Evolutionary conservation across 2,797 vertebrate species (phyloP), one percentile per base, ranked within the genome.

Genomic region (Sciurus carolinensis): DNA sequence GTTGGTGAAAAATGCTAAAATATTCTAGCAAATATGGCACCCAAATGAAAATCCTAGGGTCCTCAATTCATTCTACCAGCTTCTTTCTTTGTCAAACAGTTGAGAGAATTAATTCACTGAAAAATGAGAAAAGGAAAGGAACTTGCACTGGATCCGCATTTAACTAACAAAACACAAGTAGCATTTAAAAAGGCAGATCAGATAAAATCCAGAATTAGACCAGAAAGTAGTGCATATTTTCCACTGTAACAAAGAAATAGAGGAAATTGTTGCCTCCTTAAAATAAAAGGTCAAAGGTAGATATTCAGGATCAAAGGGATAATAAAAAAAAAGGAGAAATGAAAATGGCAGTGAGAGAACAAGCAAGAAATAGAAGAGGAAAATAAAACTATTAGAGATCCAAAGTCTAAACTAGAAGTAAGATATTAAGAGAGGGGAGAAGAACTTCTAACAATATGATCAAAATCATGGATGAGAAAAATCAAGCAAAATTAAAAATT

Each of bases 401-500:
- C n/a, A 66, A 87, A 89, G 89, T n/a, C 7, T 67, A 47, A 4
- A 50, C 81, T 73, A 59, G 36, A 80, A 79, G 14, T 3, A 73
- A 83, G 87, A 83, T 83, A 26, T 17, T 75, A 44, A 5, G 33
- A n/a, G 22, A 22, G 44, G 28, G 66, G 28, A 90, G n/a, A n/a
- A 59, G 36, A 82, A 79, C 20, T 39, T 81, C 13, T 93, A 88
- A 71, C 52, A 87, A 66, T 89, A 75, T 42, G 42, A 94, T 39
- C 20, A 89, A 28, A 91, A 83, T 89, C 52, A 52, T 77, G 42
- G 36, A 69, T 72, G 33, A 96, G 42, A 93, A 94, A 57, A 95
- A 75, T 59, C 1, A 72, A 92, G 50, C 52, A 90, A 82, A 86
- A 76, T 87, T 11, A 59, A 69, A 47, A 22, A 26, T 10, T 26